phyloP scores from a whole-genome alignment of 2,113 vertebrate genomes.

The Mormyrus lacerda region DNA sequence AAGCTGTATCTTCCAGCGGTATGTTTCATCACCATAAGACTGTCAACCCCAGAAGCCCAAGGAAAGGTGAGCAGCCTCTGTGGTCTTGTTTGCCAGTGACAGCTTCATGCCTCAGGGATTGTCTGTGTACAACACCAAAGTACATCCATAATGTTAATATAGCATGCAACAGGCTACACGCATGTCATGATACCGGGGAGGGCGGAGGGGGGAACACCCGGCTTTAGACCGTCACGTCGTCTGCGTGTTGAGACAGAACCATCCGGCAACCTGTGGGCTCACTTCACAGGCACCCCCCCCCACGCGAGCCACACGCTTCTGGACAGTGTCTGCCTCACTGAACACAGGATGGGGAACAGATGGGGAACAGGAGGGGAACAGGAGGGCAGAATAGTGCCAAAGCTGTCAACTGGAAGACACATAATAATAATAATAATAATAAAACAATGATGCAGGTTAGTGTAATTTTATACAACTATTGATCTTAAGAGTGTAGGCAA shows the following conservation, averaged over 20 bases:
- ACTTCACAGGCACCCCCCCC: constrained; percentile 38
- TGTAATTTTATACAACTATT: constrained; percentile 26
- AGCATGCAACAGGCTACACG: neutral
- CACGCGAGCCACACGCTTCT: constrained; percentile 36
- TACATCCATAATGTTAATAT: neutral
- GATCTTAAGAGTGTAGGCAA: neutral
- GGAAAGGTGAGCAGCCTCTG: neutral
- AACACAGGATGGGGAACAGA: constrained; percentile 62
- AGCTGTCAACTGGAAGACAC: constrained; percentile 43
- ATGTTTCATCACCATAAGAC: neutral
- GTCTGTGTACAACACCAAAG: neutral
- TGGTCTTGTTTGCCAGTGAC: neutral
- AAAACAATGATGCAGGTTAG: constrained; percentile 24
- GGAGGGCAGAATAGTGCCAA: constrained; percentile 45
- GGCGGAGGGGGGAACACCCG: neutral
- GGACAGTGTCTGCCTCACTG: constrained; percentile 36
- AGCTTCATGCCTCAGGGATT: no score
- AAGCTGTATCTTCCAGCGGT: neutral
- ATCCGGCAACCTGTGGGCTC: neutral
- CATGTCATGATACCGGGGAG: neutral
- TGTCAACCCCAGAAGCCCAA: neutral
- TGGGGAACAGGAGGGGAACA: constrained; percentile 38
- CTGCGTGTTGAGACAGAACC: neutral
- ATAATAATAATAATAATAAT: constrained; percentile 6
- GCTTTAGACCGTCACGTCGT: neutral